Percentiles rank a stretch among this genome's conserved stretches.
phyloP scores from a whole-genome alignment of 1,140 invertebrate species.

The Pemphigus obesinymphae region DNA sequence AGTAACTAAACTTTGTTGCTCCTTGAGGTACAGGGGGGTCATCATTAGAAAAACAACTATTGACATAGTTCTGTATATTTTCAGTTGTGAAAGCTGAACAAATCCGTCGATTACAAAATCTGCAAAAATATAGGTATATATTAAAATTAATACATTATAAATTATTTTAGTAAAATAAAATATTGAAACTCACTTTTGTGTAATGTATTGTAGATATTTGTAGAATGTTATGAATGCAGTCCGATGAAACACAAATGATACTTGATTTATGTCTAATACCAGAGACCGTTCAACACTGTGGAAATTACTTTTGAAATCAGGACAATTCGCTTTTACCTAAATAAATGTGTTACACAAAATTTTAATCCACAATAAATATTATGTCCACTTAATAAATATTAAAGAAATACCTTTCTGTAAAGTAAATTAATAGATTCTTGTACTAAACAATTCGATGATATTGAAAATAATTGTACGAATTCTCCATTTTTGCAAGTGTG shows the following conservation, averaged over 20 bases:
- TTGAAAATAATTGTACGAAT: conserved; percentile 58
- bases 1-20: conserved; percentile 73
- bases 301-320: conserved; percentile 76
- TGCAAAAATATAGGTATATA: not conserved
- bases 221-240: conserved; percentile 67
- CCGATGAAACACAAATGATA: conserved; percentile 66
- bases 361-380: too few species aligned
- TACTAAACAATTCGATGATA: conserved; percentile 41
- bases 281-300: conserved; percentile 74
- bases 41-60: conserved; percentile 31
- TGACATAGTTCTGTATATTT: conserved; percentile 1
- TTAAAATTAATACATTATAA: not conserved
- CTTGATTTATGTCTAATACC: conserved; percentile 63
- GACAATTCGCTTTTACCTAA: conserved; percentile 71
- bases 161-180: not conserved
- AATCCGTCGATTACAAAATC: not conserved
- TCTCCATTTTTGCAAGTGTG: conserved; percentile 72
- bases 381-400: not conserved
- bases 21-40: conserved; percentile 68
- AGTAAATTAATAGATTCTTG: conserved; percentile 66
- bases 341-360: not conserved
- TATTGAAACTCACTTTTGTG: conserved; percentile 52
- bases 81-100: not conserved
- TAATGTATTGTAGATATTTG: conserved; percentile 57
- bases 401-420: conserved; percentile 64